phyloP scores from a whole-genome alignment of 1,140 invertebrate genomes.

The Glossosoma conforme region DNA sequence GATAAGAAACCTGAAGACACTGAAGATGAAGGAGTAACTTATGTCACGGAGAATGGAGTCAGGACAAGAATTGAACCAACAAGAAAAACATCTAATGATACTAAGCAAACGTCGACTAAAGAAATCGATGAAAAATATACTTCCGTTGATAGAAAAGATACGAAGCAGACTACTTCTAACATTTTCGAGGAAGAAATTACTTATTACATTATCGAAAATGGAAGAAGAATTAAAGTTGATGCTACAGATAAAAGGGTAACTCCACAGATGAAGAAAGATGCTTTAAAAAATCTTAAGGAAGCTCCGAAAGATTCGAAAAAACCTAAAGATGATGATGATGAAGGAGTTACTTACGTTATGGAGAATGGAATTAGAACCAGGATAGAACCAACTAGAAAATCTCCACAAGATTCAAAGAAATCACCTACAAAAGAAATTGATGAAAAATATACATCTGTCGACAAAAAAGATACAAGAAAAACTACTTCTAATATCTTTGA shows the following conservation, averaged over 20 bases:
- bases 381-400: too few species aligned
- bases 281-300: too few species aligned
- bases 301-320: constrained; percentile 6
- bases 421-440: constrained; percentile 1
- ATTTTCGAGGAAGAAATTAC: too few species aligned
- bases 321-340: not conserved
- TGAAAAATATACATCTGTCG: not conserved
- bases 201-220: too few species aligned
- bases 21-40: constrained; percentile 1
- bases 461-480: not conserved
- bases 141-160: constrained; percentile 3
- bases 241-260: too few species aligned
- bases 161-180: not conserved
- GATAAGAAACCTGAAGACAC: not conserved
- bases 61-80: constrained; percentile 11
- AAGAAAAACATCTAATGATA: not conserved
- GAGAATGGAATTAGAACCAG: constrained; percentile 12
- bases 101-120: constrained; percentile 2
- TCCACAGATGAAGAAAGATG: too few species aligned
- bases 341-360: constrained; percentile 10
- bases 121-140: not conserved
- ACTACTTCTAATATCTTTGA: too few species aligned
- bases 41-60: constrained; percentile 22
- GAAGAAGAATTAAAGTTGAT: too few species aligned
- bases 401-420: constrained; percentile 8